phyloP scores from a whole-genome alignment of 1,140 invertebrate genomes.

The Varroa destructor region DNA sequence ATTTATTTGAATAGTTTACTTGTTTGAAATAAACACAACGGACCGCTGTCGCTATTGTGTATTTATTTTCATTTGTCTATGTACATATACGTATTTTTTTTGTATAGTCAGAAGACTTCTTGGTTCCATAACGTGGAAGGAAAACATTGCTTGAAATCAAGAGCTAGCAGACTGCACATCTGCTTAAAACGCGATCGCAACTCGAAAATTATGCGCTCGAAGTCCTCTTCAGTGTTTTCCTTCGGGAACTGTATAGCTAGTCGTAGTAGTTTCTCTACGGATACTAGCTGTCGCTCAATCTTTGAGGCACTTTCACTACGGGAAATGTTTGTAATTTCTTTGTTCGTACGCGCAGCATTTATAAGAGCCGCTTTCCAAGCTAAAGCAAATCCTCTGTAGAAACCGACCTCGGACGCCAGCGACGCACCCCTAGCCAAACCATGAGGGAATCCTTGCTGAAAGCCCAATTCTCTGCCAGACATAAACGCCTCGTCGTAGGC shows the following conservation, averaged over 20 bases:
- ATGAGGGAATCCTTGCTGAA: slow-evolving; percentile 1
- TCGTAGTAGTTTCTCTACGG: neutral
- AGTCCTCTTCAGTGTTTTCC: slow-evolving; percentile 5
- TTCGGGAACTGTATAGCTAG: neutral
- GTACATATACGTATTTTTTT: no score
- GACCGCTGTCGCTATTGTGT: no score
- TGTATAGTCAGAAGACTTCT: no score
- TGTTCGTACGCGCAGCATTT: neutral
- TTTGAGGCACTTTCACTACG: neutral
- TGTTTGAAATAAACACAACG: no score
- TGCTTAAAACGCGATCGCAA: slow-evolving; percentile 11
- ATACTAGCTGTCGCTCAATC: neutral
- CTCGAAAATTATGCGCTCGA: neutral
- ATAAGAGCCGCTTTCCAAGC: neutral
- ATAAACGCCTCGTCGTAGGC: neutral
- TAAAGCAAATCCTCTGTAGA: slow-evolving; percentile 11
- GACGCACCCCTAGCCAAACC: neutral
- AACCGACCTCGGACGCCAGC: neutral
- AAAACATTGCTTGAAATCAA: neutral
- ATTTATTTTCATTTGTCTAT: no score
- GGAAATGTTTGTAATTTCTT: neutral
- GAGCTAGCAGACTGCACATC: neutral
- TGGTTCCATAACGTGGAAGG: no score
- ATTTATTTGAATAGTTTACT: no score
- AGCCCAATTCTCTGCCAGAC: neutral